phyloP scores from a whole-genome alignment of 2,797 vertebrate genomes.

The Podargus strigoides region DNA sequence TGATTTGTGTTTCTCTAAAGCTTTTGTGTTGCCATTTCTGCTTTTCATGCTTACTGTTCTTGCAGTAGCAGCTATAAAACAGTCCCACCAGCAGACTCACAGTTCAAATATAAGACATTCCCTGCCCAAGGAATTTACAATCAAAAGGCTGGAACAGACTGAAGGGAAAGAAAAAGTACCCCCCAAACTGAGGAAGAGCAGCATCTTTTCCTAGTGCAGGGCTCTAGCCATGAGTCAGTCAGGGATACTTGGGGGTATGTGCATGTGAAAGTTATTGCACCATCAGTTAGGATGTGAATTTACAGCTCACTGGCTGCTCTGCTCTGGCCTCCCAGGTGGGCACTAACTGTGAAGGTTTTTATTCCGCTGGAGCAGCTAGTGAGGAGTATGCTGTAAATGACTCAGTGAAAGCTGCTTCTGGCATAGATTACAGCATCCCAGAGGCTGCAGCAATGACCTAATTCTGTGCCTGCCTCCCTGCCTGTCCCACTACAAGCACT shows the following conservation, averaged over 20 bases:
- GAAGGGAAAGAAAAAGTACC: not conserved
- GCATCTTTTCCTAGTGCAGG: not conserved
- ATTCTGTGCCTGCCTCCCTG: not conserved
- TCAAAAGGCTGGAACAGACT: not conserved
- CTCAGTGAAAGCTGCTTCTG: not conserved
- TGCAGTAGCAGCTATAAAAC: not conserved
- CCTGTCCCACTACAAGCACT: not conserved
- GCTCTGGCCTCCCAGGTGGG: not conserved
- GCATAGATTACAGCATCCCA: not conserved
- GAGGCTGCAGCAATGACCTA: not conserved
- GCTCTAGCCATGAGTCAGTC: not conserved
- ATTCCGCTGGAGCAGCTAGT: not conserved
- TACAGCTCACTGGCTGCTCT: not conserved
- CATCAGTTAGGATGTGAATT: not conserved
- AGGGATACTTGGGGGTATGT: not conserved
- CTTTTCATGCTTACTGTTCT: not conserved
- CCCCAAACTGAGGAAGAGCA: not conserved
- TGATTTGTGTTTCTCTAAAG: not conserved
- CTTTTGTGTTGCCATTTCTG: slow-evolving; percentile 4
- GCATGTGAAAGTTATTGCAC: not conserved
- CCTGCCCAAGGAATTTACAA: not conserved
- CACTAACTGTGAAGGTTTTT: not conserved
- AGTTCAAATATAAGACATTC: not conserved
- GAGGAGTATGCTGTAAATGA: not conserved
- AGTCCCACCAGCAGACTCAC: not conserved